Conservation (phyloP, 2,797 vertebrate genomes). For the Micromesistius poutassou region DNA sequence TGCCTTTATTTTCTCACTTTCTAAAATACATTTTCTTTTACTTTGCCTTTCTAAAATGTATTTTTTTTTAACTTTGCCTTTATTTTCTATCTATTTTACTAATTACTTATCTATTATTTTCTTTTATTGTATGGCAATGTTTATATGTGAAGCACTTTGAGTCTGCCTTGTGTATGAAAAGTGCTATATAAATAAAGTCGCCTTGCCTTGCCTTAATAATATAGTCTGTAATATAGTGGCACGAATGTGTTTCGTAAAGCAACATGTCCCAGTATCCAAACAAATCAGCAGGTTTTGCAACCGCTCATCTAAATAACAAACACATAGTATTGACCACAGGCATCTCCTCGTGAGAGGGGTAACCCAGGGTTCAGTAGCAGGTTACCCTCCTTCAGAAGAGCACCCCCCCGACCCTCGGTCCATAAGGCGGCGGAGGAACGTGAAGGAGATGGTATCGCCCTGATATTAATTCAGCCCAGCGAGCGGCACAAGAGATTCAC, state of each 20-base stretch:
- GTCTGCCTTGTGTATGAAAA: too few species aligned
- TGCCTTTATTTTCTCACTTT: too few species aligned
- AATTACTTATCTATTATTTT: too few species aligned
- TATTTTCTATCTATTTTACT: too few species aligned
- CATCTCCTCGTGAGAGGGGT: background rate
- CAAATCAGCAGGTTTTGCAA: background rate
- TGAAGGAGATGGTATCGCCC: conserved; percentile 28
- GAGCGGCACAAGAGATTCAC: conserved; percentile 15
- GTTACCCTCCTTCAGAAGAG: background rate
- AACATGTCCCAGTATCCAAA: background rate
- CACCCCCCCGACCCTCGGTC: background rate
- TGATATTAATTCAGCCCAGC: conserved; percentile 27
- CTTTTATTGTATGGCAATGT: too few species aligned
- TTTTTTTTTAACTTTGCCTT: too few species aligned
- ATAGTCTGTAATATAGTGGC: background rate
- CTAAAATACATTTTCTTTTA: too few species aligned
- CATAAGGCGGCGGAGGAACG: background rate
- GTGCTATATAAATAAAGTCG: too few species aligned
- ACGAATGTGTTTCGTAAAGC: background rate
- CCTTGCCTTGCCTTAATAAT: too few species aligned
- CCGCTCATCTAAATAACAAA: background rate
- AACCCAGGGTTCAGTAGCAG: background rate
- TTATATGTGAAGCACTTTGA: too few species aligned
- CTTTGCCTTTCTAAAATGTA: too few species aligned
- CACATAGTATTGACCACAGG: background rate